Base-by-base conservation (phyloP, 30 jellyfish, hydroid and myxozoan genomes). In the Sanderia malayensis region DNA sequence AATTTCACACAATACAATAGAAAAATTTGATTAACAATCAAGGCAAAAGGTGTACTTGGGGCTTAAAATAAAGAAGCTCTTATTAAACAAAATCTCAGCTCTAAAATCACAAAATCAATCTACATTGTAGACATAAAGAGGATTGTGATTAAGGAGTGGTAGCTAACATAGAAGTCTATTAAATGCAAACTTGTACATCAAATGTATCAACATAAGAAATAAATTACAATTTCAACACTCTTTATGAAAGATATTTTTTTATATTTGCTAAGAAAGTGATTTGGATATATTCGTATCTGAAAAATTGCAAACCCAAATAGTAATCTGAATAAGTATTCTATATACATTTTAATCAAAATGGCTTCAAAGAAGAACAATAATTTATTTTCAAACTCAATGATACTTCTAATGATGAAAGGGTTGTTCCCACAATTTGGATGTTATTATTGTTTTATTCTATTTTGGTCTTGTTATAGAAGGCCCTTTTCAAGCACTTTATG, bases 231-330 rank as follows among this genome's bases (percentile, higher is more conserved):
- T 79, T 58, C 25, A 49, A 57, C 81, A 44, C 77, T 79, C 30
- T 47, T 31, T 66, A 79, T 47, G 82, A 67, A 79, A 68, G 90
- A 49, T 67, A 79, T 74, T 68, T 76, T 79, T 79, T 67, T n/a
- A n/a, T n/a, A 62, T 73, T 37, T 68, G 46, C 88, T 63, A 76
- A 63, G 81, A 76, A 75, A 76, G 61, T 4, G 31, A 55, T 55
- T 63, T 66, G 61, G 52, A 66, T 63, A 63, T 76, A 58, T 61
- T 65, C 31, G 28, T 53, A 79, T 75, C 60, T 75, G 62, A 79
- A 34, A 53, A 82, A 79, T 63, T 76, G 57, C 46, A 76, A 76
- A 76, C 87, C 87, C 87, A 76, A 76, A 61, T 47, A 67, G 73
- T 70, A 61, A 46, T 76, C 71, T 47, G 66, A 76, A 76, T 76